phyloP scores from a whole-genome alignment of 2,113 vertebrate species.

The Cynopterus brachyotis region DNA sequence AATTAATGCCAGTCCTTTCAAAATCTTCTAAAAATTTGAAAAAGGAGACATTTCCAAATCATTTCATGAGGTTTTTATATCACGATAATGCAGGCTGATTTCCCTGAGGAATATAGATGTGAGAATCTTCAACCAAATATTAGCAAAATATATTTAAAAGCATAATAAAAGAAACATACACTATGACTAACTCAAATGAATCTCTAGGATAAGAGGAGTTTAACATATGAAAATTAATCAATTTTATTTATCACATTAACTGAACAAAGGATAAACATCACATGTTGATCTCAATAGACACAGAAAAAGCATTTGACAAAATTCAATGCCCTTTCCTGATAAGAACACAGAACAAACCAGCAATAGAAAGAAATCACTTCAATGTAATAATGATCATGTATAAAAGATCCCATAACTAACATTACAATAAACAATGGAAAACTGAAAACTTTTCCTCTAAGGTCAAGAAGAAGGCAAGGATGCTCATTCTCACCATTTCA shows the following conservation, averaged over 20 bases:
- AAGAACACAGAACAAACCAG: background rate
- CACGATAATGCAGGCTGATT: too few species aligned
- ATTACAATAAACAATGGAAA: too few species aligned
- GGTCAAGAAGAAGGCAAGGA: too few species aligned
- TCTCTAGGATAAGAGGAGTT: background rate
- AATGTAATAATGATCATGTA: background rate
- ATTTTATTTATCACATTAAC: too few species aligned
- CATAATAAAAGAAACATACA: background rate
- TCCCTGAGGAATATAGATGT: background rate
- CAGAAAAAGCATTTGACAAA: background rate
- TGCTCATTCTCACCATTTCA: too few species aligned
- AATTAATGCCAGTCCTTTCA: background rate
- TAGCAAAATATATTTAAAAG: background rate
- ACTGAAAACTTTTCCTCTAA: too few species aligned
- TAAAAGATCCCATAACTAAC: background rate
- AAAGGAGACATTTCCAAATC: too few species aligned
- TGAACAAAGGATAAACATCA: too few species aligned
- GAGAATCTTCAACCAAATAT: background rate
- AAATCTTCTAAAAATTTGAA: too few species aligned
- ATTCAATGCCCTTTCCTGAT: background rate
- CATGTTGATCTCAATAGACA: background rate
- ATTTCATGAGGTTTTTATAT: too few species aligned
- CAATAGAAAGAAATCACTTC: background rate
- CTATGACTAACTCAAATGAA: background rate
- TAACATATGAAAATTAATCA: background rate